Evolutionary conservation across 2,113 vertebrate genomes (phyloP), one percentile per base, ranked within the genome.

Genomic region (Leucopsar rothschildi): DNA sequence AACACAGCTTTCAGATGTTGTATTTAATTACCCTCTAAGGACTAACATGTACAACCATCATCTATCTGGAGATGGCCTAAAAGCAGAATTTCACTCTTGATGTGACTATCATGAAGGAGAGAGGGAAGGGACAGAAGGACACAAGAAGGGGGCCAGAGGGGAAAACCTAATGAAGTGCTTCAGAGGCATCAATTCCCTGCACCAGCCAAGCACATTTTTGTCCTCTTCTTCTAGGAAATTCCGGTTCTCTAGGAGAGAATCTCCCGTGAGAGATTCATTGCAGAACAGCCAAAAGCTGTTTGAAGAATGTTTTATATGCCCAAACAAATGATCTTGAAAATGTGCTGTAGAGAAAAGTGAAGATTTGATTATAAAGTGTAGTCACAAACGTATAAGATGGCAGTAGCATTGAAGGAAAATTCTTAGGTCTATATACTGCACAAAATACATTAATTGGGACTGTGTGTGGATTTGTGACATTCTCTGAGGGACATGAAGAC

Each of bases 1-100:
- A 69, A n/a, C 59, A 10, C 44, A 61, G n/a, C 63, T 94, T 91
- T 94, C 63, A 55, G 77, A 53, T 69, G 23, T 45, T 91, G 49
- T 20, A 2, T 91, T 82, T 92, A 59, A 89, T 89, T 93, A 68
- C 70, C 24, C 83, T 89, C 84, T 27, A 49, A 95, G 77, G 83
- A 82, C 45, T 57, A 63, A 84, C 35, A 27, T 53, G 57, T 40
- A 27, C 50, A 69, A 5, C 68, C 47, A 20, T 63, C 59, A 68
- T 70, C 77, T 93, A 12, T 79, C 56, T 81, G 55, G 79, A 90
- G 75, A 52, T 73, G 47, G 60, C 68, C 52, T 63, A 10, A 35
- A 83, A 92, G 60, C 78, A 86, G 71, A 86, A 73, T 86, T 88
- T 90, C 82, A 15, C 16, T 95, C 66, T 57, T 93, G 75, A 61